A percentile compares a stretch with the other conserved stretches of the same genome.
Conservation (phyloP, 2,113 vertebrate species). For the Thamnaconus septentrionalis region DNA sequence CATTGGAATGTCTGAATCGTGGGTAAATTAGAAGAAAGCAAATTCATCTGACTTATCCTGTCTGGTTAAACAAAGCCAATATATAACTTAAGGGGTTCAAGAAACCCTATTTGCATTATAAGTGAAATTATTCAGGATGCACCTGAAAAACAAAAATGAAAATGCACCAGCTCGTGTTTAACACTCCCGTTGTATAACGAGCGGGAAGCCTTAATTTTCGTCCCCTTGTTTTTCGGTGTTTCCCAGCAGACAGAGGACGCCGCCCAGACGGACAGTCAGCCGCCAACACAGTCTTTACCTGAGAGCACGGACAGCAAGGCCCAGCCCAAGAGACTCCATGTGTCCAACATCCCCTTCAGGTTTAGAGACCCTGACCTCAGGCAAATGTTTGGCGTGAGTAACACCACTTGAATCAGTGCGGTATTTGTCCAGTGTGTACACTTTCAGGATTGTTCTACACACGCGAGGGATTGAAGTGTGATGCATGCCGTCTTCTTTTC, state of each 20-base stretch:
- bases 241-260: slow-evolving; percentile 94
- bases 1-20: no score
- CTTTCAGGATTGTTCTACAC: neutral
- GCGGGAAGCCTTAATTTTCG: no score
- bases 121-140: no score
- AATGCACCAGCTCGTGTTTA: no score
- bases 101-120: no score
- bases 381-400: slow-evolving; percentile 94
- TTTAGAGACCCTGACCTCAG: slow-evolving; percentile 97
- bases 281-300: slow-evolving; percentile 83
- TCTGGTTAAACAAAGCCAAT: no score
- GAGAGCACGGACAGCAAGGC: slow-evolving; percentile 95
- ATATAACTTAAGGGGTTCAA: no score
- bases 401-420: neutral
- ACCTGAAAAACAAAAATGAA: no score
- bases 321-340: slow-evolving; percentile 94
- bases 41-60: no score
- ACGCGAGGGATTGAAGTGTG: neutral
- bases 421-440: no score
- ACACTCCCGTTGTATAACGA: no score
- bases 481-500: neutral
- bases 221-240: slow-evolving; percentile 5
- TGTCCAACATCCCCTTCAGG: slow-evolving; percentile 98
- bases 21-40: no score
- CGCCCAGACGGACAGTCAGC: slow-evolving; percentile 87